Evolutionary conservation across 2,888 invertebrate genomes (phyloP), one percentile per base, ranked within the genome.

Genomic region (Chorisops tibialis): DNA sequence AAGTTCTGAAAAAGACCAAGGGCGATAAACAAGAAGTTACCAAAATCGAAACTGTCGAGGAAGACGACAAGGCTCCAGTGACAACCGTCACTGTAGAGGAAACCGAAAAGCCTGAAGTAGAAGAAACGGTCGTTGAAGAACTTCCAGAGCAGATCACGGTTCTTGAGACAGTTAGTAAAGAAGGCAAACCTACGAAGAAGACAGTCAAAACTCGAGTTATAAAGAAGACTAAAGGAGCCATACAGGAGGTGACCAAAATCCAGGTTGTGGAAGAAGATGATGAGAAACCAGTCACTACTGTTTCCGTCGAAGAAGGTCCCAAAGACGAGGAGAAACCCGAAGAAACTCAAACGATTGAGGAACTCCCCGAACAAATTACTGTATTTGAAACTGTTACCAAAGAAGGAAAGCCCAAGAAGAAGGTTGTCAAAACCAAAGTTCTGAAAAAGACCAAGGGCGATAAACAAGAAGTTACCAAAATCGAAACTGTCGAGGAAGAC

Each of bases 1-100:
- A 75, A 14, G 71, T 70, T 5, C 72, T 75, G 49, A 75, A 70
- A 63, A 76, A 74, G 70, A 70, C 70, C 4, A 74, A 67, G 66
- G 79, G 73, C 49, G 65, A 67, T 51, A 75, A 74, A 69, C 68
- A 75, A 47, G 74, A 79, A 67, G 69, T 75, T 14, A 78, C 76
- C 1, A 73, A 76, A 69, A 75, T 78, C 51, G 68, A 74, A 9
- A 77, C 76, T 2, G 71, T 76, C 22, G 71, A 72, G 64, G 74
- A 77, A 69, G 78, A 76, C 64, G 75, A 72, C n/a, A 72, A 76
- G 63, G 68, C 71, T 64, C 78, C 79, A 64, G 69, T 63, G 63
- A 70, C 66, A 11, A 62, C 62, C 54, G 67, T 75, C 0, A 77
- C 75, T 59, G 66, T 68, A 51, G 47, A 68, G 62, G 67, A 69